These are phyloP conservation scores for Mobula birostris DNA, from an alignment of 2,113 vertebrate species.

Conservation along the genomic window DNA sequence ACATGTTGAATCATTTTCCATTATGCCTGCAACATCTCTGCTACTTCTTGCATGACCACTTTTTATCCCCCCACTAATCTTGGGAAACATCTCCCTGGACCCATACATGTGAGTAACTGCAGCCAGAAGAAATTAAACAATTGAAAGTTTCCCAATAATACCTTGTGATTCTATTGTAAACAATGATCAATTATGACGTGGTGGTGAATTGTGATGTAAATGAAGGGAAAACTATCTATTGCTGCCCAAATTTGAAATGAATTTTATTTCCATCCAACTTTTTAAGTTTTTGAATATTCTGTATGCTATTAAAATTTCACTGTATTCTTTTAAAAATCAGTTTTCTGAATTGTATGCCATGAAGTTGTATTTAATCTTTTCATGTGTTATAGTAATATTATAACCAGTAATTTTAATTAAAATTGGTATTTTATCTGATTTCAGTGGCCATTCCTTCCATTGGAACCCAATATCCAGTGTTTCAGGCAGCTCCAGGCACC, in stretches of 20 bases:
- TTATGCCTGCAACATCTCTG: neutral
- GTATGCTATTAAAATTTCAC: too few species aligned
- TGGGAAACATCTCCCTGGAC: neutral
- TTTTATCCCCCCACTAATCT: neutral
- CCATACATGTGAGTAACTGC: neutral
- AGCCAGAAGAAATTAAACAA: neutral
- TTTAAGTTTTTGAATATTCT: too few species aligned
- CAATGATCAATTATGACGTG: neutral
- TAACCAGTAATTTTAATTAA: neutral
- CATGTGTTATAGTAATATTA: neutral
- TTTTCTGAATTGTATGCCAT: neutral
- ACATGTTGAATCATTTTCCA: neutral
- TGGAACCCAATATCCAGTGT: constrained; percentile 84
- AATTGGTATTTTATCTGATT: constrained; percentile 42
- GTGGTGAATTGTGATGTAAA: neutral
- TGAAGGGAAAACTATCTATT: neutral
- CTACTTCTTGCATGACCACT: neutral
- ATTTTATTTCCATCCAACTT: neutral
- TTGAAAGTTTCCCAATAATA: neutral
- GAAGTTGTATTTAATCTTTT: neutral
- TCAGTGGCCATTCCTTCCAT: constrained; percentile 81
- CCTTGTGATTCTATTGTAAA: neutral
- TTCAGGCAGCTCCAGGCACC: constrained; percentile 68
- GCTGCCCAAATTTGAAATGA: neutral
- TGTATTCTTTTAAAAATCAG: too few species aligned